These are phyloP conservation scores for Arion vulgaris DNA, from an alignment of 1,140 invertebrate species.

Conservation along the genomic window DNA sequence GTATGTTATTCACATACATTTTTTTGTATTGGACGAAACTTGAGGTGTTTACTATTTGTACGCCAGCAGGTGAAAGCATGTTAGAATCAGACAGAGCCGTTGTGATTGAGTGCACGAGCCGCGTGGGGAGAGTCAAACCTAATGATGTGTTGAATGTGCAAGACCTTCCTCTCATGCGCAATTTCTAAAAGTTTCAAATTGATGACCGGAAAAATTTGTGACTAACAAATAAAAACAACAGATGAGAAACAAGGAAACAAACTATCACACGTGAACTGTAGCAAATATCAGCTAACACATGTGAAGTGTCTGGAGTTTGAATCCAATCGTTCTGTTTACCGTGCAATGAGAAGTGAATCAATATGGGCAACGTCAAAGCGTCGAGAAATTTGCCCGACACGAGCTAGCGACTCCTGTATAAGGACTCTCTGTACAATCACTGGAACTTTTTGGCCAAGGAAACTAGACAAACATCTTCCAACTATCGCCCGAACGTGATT, in stretches of 20 bases:
- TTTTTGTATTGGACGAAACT: too few species aligned
- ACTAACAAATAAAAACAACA: not conserved
- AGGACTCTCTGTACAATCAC: not conserved
- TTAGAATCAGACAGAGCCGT: too few species aligned
- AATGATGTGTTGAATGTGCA: too few species aligned
- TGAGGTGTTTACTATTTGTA: too few species aligned
- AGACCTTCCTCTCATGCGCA: not conserved
- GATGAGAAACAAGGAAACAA: not conserved
- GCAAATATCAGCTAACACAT: not conserved
- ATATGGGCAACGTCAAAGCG: not conserved
- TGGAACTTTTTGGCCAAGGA: not conserved
- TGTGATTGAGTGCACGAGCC: too few species aligned
- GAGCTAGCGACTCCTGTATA: not conserved
- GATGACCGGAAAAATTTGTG: not conserved
- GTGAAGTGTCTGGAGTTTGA: not conserved
- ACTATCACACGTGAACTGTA: not conserved
- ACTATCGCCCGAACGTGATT: slow-evolving; percentile 7
- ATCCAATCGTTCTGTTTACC: not conserved
- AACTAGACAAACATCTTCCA: not conserved
- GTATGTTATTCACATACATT: too few species aligned
- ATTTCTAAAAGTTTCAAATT: not conserved
- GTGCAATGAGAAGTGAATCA: not conserved
- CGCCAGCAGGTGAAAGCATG: too few species aligned
- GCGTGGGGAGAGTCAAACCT: too few species aligned
- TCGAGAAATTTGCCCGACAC: not conserved